A percentile compares a stretch with the other conserved stretches of the same genome.
Conservation (phyloP, 2,113 vertebrate species). For the Python bivittatus region DNA sequence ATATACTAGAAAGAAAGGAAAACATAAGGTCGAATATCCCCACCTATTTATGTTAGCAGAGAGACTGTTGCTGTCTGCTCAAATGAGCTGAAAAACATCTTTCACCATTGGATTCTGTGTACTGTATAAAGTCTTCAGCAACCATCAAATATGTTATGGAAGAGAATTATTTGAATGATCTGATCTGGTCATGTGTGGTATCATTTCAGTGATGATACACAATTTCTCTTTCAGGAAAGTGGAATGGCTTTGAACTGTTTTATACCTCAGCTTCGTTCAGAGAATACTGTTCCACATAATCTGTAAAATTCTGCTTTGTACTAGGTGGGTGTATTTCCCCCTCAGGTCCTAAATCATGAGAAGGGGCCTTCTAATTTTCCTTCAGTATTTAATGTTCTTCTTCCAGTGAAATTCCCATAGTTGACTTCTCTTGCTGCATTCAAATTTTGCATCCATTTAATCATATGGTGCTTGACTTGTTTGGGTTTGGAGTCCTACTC, state of each 20-base stretch:
- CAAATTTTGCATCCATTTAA: too few relatives aligned
- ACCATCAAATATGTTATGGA: background rate
- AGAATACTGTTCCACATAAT: background rate
- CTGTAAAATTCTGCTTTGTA: background rate
- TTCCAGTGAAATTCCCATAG: too few relatives aligned
- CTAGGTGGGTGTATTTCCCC: background rate
- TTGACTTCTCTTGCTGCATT: too few relatives aligned
- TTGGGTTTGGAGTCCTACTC: too few relatives aligned
- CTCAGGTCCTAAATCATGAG: too few relatives aligned
- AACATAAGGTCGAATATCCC: background rate
- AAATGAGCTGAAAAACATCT: background rate
- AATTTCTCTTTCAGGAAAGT: background rate
- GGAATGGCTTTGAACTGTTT: background rate
- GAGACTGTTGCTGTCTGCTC: background rate
- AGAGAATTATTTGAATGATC: background rate
- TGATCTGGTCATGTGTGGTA: background rate
- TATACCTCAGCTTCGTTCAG: background rate
- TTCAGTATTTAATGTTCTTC: too few relatives aligned
- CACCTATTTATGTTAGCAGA: background rate
- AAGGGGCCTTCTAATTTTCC: too few relatives aligned
- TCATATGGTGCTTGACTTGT: too few relatives aligned
- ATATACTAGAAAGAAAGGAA: slow-evolving; percentile 12
- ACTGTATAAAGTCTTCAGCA: background rate
- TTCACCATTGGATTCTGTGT: background rate
- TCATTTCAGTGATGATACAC: background rate